Evolutionary conservation across 2,888 invertebrate species (phyloP), one percentile per base, ranked within the genome.

Genomic region (Diabrotica balteata): DNA sequence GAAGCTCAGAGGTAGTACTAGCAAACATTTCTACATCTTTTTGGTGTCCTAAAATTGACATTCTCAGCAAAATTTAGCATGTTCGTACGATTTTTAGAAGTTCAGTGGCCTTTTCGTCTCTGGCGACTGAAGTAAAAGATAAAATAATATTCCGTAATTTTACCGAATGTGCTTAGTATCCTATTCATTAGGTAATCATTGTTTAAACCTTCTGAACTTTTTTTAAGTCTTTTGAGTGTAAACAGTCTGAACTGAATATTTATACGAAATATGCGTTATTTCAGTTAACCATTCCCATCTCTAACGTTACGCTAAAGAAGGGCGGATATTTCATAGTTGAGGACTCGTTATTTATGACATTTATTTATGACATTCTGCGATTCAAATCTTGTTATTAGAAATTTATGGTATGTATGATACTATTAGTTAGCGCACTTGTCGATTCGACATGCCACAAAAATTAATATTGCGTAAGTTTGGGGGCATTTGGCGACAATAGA

Each of bases 391-490:
- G 76, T 76, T 77, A 76, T 76, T 68, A 70, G 49, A 71, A 73
- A 78, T 78, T 78, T 78, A 79, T 77, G 75, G 72, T 73, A 69
- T 75, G 77, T 73, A 70, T 75, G 76, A 77, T 76, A 75, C 65
- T 67, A 75, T 78, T 76, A 76, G 76, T 75, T 71, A 69, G 66
- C 66, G 62, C 69, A 71, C 71, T 71, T 71, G 66, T 69, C 70
- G 68, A 77, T 77, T 76, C 71, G 77, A 76, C 76, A 75, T 70
- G 72, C 78, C 78, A 72, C 78, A 78, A 76, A 78, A 78, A 78
- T 78, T 77, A 79, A 79, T 78, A 78, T 76, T 71, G 74, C 76
- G 74, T 69, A 77, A 76, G 61, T 73, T 69, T 59, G 57, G 67
- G 74, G 75, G 67, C 77, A 77, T 75, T 76, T 76, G 77, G 62